A percentile compares a stretch with the other conserved stretches of the same genome.
phyloP scores from a whole-genome alignment of 2,888 invertebrate species.

The Cordilura impudica region DNA sequence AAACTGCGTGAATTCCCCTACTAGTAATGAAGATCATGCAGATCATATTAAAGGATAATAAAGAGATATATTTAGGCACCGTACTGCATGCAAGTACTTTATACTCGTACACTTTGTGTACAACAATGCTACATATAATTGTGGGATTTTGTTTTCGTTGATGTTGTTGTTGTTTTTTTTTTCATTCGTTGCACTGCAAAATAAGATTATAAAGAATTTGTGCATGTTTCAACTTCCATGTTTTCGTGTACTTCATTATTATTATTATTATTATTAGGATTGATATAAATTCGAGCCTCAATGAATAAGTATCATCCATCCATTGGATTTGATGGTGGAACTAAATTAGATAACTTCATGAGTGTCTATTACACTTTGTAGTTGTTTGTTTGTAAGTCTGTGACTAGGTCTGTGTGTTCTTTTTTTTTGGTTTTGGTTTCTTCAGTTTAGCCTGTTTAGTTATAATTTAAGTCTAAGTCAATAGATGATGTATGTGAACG shows the following conservation, averaged over 20 bases:
- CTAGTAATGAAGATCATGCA: conserved; percentile 23
- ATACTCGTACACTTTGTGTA: not conserved
- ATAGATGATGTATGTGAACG: conserved; percentile 57
- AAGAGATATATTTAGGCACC: conserved; percentile 18
- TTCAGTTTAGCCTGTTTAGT: not conserved
- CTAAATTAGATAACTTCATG: conserved; percentile 61
- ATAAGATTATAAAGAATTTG: conserved; percentile 36
- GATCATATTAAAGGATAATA: conserved; percentile 48
- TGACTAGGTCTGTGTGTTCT: conserved; percentile 34
- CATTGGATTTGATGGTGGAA: conserved; percentile 54
- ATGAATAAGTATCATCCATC: conserved; percentile 44
- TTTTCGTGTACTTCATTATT: conserved; percentile 75
- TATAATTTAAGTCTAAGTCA: not conserved
- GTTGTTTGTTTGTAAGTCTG: not conserved
- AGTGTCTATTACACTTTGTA: conserved; percentile 55
- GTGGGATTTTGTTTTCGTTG: conserved; percentile 39
- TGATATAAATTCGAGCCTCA: conserved; percentile 35
- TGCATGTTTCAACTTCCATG: conserved; percentile 48
- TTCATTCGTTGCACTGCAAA: not conserved
- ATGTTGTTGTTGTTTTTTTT: not conserved
- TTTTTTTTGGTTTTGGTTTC: conserved; percentile 17
- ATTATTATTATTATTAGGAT: conserved; percentile 68
- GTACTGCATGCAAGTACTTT: not conserved
- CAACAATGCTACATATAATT: conserved; percentile 50
- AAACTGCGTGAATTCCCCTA: not conserved